Percentiles rank a stretch among this genome's conserved stretches.
Evolutionary conservation across 2,797 vertebrate genomes (phyloP).

Genomic region (Oreortyx pictus): DNA sequence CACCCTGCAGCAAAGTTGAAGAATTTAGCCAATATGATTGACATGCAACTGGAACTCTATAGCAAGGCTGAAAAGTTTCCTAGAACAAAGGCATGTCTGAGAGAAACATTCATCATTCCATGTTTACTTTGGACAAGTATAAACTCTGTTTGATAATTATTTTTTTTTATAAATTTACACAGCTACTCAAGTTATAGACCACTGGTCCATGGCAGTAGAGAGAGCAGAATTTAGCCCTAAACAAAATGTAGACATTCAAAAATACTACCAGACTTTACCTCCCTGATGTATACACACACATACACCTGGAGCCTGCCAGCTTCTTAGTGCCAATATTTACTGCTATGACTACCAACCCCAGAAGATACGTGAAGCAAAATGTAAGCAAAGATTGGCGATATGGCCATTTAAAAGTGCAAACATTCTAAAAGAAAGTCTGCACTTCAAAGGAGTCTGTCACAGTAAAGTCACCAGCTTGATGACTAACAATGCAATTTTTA

Average conservation of each 20-base stretch:
- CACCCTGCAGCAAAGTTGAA: neutral
- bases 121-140: neutral
- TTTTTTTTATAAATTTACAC: neutral
- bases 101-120: neutral
- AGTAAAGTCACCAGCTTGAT: slow-evolving; percentile 32
- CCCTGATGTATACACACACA: neutral
- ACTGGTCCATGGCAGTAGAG: neutral
- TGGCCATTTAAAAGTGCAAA: slow-evolving; percentile 53
- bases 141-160: neutral
- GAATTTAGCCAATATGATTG: neutral
- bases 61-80: neutral
- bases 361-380: slow-evolving; percentile 30
- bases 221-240: neutral
- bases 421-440: slow-evolving; percentile 56
- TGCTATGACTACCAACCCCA: neutral
- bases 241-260: neutral
- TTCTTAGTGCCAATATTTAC: slow-evolving; percentile 62
- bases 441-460: slow-evolving; percentile 67
- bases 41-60: neutral
- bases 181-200: neutral
- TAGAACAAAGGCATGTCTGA: neutral
- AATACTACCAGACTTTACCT: neutral
- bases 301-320: neutral
- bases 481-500: slow-evolving; percentile 60
- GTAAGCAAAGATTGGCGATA: slow-evolving; percentile 46